These are phyloP conservation scores for Watsonalla binaria DNA, from an alignment of 2,888 invertebrate genomes.

Conservation along the genomic window DNA sequence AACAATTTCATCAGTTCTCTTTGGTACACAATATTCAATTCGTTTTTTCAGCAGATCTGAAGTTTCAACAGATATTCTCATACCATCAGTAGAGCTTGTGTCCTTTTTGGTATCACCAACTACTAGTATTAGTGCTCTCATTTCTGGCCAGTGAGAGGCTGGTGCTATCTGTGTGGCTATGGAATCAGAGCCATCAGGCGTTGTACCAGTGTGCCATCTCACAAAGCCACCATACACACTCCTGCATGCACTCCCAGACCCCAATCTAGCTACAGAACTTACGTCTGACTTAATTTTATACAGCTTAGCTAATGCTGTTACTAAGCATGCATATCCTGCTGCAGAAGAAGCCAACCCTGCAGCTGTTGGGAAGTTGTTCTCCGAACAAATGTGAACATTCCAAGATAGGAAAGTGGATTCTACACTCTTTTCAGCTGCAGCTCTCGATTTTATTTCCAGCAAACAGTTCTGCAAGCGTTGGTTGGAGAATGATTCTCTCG, in stretches of 20 bases:
- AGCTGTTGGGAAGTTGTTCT: constrained; percentile 99
- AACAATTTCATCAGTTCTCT: constrained; percentile 78
- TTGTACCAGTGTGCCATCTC: constrained; percentile 88
- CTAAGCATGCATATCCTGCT: constrained; percentile 97
- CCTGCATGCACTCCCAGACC: constrained; percentile 98
- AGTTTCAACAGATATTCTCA: constrained; percentile 89
- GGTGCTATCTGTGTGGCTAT: constrained; percentile 86
- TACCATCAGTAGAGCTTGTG: constrained; percentile 91
- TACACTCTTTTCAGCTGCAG: constrained; percentile 53
- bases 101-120: constrained; percentile 91
- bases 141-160: constrained; percentile 91
- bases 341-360: constrained; percentile 99
- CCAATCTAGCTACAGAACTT: constrained; percentile 87
- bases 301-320: constrained; percentile 86
- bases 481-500: constrained; percentile 86
- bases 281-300: constrained; percentile 86
- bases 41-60: constrained; percentile 90
- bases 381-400: constrained; percentile 90
- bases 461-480: constrained; percentile 87
- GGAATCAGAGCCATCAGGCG: constrained; percentile 85
- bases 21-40: constrained; percentile 84
- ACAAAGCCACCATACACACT: constrained; percentile 97
- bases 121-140: constrained; percentile 93
- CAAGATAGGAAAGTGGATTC: constrained; percentile 75
- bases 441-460: constrained; percentile 58